Conservation (phyloP, 2,797 vertebrate species). For the Sitta carolinensis region DNA sequence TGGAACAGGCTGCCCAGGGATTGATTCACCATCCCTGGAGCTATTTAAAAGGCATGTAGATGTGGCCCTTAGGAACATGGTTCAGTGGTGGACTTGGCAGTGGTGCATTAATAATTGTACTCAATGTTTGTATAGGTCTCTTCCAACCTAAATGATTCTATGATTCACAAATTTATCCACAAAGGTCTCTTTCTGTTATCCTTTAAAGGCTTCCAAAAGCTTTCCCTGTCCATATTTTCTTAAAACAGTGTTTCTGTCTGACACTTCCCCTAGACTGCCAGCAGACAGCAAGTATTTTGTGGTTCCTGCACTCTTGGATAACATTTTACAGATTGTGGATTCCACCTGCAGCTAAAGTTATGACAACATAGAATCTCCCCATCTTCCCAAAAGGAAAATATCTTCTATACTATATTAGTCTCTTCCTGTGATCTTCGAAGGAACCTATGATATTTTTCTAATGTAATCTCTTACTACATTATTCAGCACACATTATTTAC, state of each 20-base stretch:
- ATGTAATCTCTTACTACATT: not conserved
- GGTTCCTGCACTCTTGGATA: not conserved
- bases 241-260: not conserved
- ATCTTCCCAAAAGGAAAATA: not conserved
- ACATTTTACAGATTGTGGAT: not conserved
- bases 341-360: not conserved
- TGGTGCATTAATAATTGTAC: not conserved
- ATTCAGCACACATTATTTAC: not conserved
- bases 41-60: accelerated
- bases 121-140: not conserved
- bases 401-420: not conserved
- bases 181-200: not conserved
- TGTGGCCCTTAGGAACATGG: not conserved
- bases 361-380: not conserved
- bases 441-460: not conserved
- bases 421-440: not conserved
- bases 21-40: not conserved
- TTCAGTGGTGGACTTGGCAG: not conserved
- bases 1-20: not conserved
- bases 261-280: not conserved
- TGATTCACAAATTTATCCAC: not conserved
- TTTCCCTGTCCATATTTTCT: not conserved
- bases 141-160: not conserved
- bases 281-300: not conserved
- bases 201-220: not conserved